Base-by-base conservation (phyloP, 2,888 invertebrate species). In the Melanostoma mellinum region DNA sequence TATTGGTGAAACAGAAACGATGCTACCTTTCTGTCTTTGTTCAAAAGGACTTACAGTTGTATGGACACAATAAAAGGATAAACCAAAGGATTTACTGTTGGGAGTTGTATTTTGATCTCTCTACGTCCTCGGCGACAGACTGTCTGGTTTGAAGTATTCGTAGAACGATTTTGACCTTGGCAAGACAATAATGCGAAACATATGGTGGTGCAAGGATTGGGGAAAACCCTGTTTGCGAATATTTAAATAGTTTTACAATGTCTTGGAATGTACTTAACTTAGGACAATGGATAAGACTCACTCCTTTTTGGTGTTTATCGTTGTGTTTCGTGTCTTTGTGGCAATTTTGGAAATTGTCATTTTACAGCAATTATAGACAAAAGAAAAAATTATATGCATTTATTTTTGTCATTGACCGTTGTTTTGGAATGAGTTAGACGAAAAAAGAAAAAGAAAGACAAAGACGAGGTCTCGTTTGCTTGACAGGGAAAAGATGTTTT, bases 361-460 rank as follows among this genome's bases (percentile, higher is more conserved):
- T 82, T 73, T 73, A 73, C 77, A 77, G 68, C 77, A 82, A 82
- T 82, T 82, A 74, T 32, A 42, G 35, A 65, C 65, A 63, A 73
- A 63, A 68, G 77, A 68, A 61, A 69, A 55, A 56, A 76, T 68
- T 67, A 67, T 69, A 55, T 61, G 42, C 67, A 46, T 58, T 77
- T 77, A 61, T 81, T 77, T 48, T 71, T 40, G 53, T 60, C 38
- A 63, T 68, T 55, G 36, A 58, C 68, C 72, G 77, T 68, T 77
- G 68, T 20, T 58, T 48, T 68, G 10, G 10, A 20, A 30, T 33
- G 40, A 52, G 30, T 20, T 20, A 1, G 1, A 20, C 20, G 20
- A 20, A 20, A 20, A 20, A 20, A 20, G 20, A 20, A 20, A 20
- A 1, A 20, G 20, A 20, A 20, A 1, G 20, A 20, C 20, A 20